Conservation (phyloP, 2,888 invertebrate genomes). For the Ganaspis brasiliensis region DNA sequence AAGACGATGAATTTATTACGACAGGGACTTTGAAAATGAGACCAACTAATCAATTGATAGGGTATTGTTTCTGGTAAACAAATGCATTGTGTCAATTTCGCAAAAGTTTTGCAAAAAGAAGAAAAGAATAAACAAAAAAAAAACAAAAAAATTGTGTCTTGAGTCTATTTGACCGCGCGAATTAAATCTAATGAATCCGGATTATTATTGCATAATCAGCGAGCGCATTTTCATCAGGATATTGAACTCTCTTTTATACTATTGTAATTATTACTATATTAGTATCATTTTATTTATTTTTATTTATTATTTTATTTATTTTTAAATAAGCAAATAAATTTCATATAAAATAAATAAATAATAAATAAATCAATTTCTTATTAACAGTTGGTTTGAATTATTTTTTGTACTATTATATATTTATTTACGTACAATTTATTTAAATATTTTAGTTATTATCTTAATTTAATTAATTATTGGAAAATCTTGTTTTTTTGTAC, state of each 20-base stretch:
- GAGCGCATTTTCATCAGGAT: not conserved
- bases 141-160: not conserved
- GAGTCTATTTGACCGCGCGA: not conserved
- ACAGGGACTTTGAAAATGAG: not conserved
- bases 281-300: too few species aligned
- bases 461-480: too few species aligned
- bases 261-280: too few species aligned
- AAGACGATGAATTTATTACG: constrained; percentile 36
- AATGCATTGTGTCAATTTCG: constrained; percentile 7
- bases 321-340: too few species aligned
- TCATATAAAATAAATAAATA: too few species aligned
- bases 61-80: not conserved
- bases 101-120: constrained; percentile 1
- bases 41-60: not conserved
- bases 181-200: not conserved
- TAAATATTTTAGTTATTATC: too few species aligned
- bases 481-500: too few species aligned
- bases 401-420: too few species aligned
- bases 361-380: too few species aligned
- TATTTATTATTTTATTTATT: too few species aligned
- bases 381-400: too few species aligned
- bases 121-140: not conserved
- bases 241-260: not conserved
- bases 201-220: not conserved
- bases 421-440: too few species aligned